Evolutionary conservation across 2,797 vertebrate species (phyloP).

Genomic region (Margarornis squamiger): DNA sequence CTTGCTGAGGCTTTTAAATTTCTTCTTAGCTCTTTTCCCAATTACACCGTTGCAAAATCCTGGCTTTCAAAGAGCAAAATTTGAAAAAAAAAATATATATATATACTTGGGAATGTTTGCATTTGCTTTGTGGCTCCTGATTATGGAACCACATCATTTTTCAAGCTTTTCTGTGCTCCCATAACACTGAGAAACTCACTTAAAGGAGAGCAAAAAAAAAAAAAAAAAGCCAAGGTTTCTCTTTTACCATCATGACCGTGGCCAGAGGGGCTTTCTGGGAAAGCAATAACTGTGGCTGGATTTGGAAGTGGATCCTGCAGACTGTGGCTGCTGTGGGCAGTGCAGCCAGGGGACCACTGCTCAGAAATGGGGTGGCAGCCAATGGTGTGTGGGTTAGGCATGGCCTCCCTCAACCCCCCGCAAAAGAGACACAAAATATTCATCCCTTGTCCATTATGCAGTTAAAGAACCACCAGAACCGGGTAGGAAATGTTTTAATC

Average conservation of each 20-base stretch:
- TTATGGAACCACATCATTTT: not conserved
- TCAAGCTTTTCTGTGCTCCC: not conserved
- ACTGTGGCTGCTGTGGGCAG: not conserved
- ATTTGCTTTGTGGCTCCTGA: not conserved
- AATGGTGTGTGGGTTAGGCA: not conserved
- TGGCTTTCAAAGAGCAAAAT: not conserved
- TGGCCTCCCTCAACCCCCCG: not conserved
- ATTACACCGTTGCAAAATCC: not conserved
- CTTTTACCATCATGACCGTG: not conserved
- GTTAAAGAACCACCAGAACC: not conserved
- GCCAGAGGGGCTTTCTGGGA: not conserved
- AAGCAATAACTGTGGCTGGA: not conserved
- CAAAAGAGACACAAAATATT: not conserved
- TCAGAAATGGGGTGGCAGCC: not conserved
- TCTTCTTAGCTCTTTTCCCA: not conserved
- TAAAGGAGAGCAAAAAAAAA: too few species aligned
- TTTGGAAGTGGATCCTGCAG: not conserved
- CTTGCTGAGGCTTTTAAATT: not conserved
- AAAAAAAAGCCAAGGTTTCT: not conserved
- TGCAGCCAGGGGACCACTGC: not conserved
- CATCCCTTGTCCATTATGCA: accelerated
- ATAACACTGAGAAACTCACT: not conserved
- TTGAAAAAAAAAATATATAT: not conserved
- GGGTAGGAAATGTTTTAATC: not conserved
- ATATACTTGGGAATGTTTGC: not conserved